Evolutionary conservation across 2,113 vertebrate species (phyloP), one percentile per base, ranked within the genome.

Genomic region (Tupaia tana): DNA sequence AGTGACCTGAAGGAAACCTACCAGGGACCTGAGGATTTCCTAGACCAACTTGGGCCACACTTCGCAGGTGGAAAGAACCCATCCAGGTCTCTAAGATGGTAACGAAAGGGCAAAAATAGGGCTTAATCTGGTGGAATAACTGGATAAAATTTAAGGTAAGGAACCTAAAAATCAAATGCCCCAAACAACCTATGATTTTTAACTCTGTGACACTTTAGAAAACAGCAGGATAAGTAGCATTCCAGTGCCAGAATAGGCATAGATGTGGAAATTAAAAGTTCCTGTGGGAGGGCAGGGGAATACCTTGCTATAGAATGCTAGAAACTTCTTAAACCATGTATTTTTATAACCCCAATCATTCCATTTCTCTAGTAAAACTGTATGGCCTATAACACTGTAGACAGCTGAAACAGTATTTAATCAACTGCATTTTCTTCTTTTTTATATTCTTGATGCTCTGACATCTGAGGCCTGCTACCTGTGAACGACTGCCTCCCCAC

Each of bases 91-190:
- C 92, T 56, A n/a, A 9, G 20, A 80, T 91, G n/a, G 11, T 27
- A 31, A 70, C 6, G 19, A 27, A 24, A 85, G 73, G 66, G 89
- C 71, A 80, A 84, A 74, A 34, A 31, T 2, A 31, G 19, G 3
- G 2, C 27, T 89, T 69, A 54, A 89, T 64, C 81, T 83, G 70
- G 27, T 67, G 6, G 18, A 9, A 6, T 64, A 59, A 91, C 78
- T 63, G 9, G 7, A 84, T 75, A 92, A 90, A 95, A 63, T 83
- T 80, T 69, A 71, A 80, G 89, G 83, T 34, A 93, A 86, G 9
- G 24, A 91, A 78, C 74, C 58, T 75, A 89, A 58, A 95, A 95
- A 73, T 87, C 75, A 90, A 95, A 54, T 79, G 22, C 69, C 52
- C 25, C n/a, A 0, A 81, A 81, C 74, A 80, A 63, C 29, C 58